Conservation (phyloP, 2,797 vertebrate genomes). For the Pangasius sanitwongsei region DNA sequence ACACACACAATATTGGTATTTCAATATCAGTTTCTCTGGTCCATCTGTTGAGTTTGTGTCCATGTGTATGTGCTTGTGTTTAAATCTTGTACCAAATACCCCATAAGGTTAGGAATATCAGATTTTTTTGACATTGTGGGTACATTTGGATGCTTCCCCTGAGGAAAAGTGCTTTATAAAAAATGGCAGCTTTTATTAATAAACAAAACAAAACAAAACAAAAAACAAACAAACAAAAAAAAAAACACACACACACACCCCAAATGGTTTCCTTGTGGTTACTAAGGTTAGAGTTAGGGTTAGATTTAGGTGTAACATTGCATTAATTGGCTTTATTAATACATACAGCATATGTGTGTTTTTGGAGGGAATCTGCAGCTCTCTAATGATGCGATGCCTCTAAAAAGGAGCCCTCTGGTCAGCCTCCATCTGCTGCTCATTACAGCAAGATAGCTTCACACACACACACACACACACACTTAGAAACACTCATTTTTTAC, state of each 20-base stretch:
- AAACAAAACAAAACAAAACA: too few relatives aligned
- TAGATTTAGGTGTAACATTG: not conserved
- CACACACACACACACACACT: not conserved
- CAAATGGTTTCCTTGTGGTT: not conserved
- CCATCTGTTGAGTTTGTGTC: not conserved
- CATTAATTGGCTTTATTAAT: not conserved
- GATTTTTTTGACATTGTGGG: too few relatives aligned
- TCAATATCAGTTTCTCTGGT: not conserved
- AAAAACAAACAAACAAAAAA: too few relatives aligned
- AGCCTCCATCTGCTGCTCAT: constrained; percentile 52
- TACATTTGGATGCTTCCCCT: too few relatives aligned
- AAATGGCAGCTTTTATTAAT: too few relatives aligned
- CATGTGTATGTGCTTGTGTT: not conserved
- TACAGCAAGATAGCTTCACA: constrained; percentile 14
- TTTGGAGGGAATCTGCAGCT: not conserved
- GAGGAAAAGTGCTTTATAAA: too few relatives aligned
- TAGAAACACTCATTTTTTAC: not conserved
- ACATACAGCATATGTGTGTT: not conserved
- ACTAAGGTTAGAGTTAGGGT: not conserved
- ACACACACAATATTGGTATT: not conserved
- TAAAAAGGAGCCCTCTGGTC: constrained; percentile 47
- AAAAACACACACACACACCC: too few relatives aligned
- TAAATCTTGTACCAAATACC: not conserved
- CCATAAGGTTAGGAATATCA: not conserved
- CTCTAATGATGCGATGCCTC: constrained; percentile 55